Percentiles rank a stretch among this genome's conserved stretches.
Evolutionary conservation across 2,888 invertebrate species (phyloP).

Genomic region (Drosophila hawaiiensis): DNA sequence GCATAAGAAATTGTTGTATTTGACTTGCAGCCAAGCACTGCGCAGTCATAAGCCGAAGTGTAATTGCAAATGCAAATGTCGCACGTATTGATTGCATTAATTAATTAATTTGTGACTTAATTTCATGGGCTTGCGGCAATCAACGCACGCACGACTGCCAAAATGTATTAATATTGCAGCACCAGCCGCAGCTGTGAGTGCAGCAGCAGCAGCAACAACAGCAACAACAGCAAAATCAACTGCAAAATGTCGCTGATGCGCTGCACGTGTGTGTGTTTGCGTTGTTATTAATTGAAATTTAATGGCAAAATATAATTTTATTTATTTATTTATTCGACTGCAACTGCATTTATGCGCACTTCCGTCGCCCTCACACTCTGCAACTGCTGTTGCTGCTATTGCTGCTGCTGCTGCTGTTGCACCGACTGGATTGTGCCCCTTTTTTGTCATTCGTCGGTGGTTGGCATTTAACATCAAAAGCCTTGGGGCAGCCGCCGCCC

Average conservation of each 20-base stretch:
- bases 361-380: slow-evolving; percentile 60
- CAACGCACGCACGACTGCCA: slow-evolving; percentile 79
- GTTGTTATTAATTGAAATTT: slow-evolving; percentile 84
- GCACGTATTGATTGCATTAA: slow-evolving; percentile 82
- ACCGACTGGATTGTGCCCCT: neutral
- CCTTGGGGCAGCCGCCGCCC: slow-evolving; percentile 30
- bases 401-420: neutral
- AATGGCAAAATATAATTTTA: slow-evolving; percentile 82
- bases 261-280: slow-evolving; percentile 76
- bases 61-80: slow-evolving; percentile 80
- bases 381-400: neutral
- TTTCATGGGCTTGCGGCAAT: slow-evolving; percentile 82
- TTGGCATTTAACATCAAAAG: slow-evolving; percentile 75
- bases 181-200: slow-evolving; percentile 43
- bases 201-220: slow-evolving; percentile 35
- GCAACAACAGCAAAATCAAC: slow-evolving; percentile 26
- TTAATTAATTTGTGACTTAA: slow-evolving; percentile 82
- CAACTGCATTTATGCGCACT: slow-evolving; percentile 79
- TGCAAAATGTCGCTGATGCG: slow-evolving; percentile 46
- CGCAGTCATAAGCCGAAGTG: slow-evolving; percentile 58
- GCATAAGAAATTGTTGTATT: slow-evolving; percentile 65
- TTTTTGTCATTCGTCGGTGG: slow-evolving; percentile 27
- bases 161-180: slow-evolving; percentile 79
- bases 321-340: slow-evolving; percentile 80
- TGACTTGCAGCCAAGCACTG: slow-evolving; percentile 43